Evolutionary conservation across 2,797 vertebrate species (phyloP).

Genomic region (Morelia viridis): DNA sequence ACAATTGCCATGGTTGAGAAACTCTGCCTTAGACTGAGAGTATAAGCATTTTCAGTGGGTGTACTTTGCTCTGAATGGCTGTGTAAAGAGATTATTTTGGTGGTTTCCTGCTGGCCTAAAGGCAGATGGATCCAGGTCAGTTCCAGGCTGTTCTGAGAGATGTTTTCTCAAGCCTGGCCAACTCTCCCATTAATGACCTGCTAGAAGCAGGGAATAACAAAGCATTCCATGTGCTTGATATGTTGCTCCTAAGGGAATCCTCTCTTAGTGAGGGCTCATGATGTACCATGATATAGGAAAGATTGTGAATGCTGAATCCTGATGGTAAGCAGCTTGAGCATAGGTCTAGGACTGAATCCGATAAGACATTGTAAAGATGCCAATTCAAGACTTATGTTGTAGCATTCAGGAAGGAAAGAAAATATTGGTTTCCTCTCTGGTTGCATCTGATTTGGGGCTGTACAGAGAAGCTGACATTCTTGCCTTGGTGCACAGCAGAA

Average conservation of each 20-base stretch:
- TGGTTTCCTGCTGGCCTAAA: neutral
- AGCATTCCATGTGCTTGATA: neutral
- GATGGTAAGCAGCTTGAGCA: neutral
- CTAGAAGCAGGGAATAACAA: neutral
- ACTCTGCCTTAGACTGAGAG: neutral
- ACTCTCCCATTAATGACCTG: neutral
- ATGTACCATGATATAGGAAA: neutral
- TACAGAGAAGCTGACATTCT: neutral
- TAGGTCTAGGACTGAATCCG: neutral
- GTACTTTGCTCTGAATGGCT: neutral
- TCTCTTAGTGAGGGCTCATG: neutral
- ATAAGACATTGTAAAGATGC: neutral
- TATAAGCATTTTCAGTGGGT: neutral
- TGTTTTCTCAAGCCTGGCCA: neutral
- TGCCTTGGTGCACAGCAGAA: neutral
- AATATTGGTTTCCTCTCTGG: neutral
- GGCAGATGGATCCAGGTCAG: neutral
- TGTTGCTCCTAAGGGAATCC: neutral
- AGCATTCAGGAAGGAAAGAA: neutral
- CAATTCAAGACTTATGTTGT: neutral
- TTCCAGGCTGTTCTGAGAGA: neutral
- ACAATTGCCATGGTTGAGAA: neutral
- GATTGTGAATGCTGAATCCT: neutral
- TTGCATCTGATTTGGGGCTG: neutral
- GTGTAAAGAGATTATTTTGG: neutral